A percentile compares a stretch with the other conserved stretches of the same genome.
These are phyloP conservation scores for Eurosta solidaginis DNA, from an alignment of 1,140 invertebrate genomes.

Conservation along the genomic window DNA sequence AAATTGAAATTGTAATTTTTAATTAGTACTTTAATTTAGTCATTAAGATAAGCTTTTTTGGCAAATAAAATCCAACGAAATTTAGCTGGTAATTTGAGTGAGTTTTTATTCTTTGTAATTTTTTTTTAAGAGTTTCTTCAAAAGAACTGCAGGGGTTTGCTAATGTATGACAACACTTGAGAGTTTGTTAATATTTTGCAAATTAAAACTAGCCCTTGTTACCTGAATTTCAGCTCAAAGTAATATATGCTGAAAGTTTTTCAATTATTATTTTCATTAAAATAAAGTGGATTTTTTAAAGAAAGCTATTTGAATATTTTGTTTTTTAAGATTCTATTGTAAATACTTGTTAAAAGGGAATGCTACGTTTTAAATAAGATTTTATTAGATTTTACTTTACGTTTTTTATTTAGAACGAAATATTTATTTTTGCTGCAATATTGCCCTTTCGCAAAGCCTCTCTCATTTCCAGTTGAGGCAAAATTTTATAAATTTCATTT, in stretches of 20 bases:
- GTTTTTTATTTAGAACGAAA: too few species aligned
- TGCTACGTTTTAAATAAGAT: too few species aligned
- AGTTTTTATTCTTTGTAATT: not conserved
- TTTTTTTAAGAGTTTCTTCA: not conserved
- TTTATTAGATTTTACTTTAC: too few species aligned
- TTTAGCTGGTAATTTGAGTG: not conserved
- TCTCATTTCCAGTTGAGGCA: too few species aligned
- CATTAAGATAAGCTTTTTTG: not conserved
- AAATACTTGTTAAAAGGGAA: too few species aligned
- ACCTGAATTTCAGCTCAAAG: not conserved
- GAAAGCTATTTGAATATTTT: too few species aligned
- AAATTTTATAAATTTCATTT: too few species aligned
- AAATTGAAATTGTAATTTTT: constrained; percentile 28
- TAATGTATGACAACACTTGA: not conserved
- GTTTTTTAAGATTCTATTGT: too few species aligned
- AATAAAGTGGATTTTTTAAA: too few species aligned
- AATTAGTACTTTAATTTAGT: constrained; percentile 22
- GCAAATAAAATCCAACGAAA: not conserved
- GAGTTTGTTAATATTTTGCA: not conserved
- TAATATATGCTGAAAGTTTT: not conserved
- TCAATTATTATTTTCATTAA: not conserved
- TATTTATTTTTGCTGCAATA: too few species aligned
- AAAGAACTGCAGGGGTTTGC: not conserved
- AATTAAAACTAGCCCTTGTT: not conserved
- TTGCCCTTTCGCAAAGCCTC: too few species aligned